Conservation (phyloP, 30 jellyfish, hydroid and myxozoan species). For the Aurelia aurita region DNA sequence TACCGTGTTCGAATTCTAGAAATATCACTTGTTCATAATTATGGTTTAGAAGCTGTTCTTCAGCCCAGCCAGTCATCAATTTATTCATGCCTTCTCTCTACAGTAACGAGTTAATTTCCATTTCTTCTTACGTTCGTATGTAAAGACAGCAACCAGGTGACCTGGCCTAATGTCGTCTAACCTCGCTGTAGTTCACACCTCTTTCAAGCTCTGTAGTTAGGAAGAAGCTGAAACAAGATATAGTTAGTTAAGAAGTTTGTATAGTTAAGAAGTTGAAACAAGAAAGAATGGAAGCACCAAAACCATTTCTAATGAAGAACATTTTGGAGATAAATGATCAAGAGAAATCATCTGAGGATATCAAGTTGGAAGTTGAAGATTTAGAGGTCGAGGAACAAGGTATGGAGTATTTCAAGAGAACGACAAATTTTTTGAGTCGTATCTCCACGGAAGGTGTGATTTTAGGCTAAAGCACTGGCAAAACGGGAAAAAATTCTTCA, state of each 20-base stretch:
- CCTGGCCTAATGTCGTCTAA: slow-evolving; percentile 1
- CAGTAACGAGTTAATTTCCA: slow-evolving; percentile 45
- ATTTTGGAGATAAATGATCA: slow-evolving; percentile 34
- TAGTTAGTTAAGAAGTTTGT: not conserved
- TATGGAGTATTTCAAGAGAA: too few relatives aligned
- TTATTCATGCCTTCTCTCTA: slow-evolving; percentile 53
- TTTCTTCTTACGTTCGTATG: slow-evolving; percentile 30
- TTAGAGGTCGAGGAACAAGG: too few relatives aligned
- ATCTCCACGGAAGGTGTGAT: too few relatives aligned
- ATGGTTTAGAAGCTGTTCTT: slow-evolving; percentile 36
- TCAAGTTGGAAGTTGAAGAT: too few relatives aligned
- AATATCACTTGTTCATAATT: slow-evolving; percentile 28
- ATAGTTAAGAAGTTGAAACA: too few relatives aligned
- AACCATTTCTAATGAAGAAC: slow-evolving; percentile 36
- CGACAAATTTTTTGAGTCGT: too few relatives aligned
- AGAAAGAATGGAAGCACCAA: slow-evolving; percentile 28
- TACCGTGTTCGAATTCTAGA: slow-evolving; percentile 16
- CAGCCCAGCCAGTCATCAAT: slow-evolving; percentile 55
- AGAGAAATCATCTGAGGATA: too few relatives aligned
- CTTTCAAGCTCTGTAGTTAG: not conserved
- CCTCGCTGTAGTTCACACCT: slow-evolving; percentile 7
- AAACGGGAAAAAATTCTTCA: too few relatives aligned
- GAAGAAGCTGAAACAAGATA: too few relatives aligned
- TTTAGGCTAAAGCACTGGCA: too few relatives aligned
- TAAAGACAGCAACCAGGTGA: slow-evolving; percentile 2